These are phyloP conservation scores for Hephaestus fuliginosus DNA, from an alignment of 2,797 vertebrate species.

Conservation along the genomic window DNA sequence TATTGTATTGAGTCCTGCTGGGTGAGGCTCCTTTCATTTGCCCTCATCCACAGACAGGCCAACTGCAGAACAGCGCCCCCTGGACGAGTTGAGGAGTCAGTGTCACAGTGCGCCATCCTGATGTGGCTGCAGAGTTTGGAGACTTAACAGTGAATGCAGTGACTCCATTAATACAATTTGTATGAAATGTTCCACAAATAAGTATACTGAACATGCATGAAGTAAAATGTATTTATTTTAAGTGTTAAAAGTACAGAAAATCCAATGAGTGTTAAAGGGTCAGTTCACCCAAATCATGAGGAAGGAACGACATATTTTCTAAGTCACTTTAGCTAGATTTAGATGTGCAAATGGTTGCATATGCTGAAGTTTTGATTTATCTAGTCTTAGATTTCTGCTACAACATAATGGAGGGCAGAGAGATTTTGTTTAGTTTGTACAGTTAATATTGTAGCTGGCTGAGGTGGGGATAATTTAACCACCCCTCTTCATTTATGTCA, in stretches of 20 bases:
- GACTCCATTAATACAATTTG: background rate
- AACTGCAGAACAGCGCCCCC: slow-evolving; percentile 30
- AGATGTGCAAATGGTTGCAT: background rate
- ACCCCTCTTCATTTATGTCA: no score
- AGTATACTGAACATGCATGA: background rate
- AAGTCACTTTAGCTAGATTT: background rate
- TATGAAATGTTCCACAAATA: background rate
- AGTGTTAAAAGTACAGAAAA: background rate
- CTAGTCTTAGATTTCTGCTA: background rate
- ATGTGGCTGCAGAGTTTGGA: background rate
- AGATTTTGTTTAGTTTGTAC: background rate
- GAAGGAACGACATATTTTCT: background rate
- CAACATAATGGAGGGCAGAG: background rate
- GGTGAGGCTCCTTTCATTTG: slow-evolving; percentile 3
- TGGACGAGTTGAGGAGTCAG: background rate
- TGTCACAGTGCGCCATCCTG: background rate
- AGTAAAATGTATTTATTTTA: background rate
- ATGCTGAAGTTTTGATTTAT: background rate
- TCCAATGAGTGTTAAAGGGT: background rate
- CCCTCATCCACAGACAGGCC: background rate
- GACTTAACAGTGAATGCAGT: background rate
- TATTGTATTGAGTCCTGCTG: background rate
- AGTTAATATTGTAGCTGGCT: no score
- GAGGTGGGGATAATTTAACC: no score
- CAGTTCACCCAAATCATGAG: background rate